Evolutionary conservation across 2,113 vertebrate genomes (phyloP), one percentile per base, ranked within the genome.

Genomic region (Lasiurus cinereus): DNA sequence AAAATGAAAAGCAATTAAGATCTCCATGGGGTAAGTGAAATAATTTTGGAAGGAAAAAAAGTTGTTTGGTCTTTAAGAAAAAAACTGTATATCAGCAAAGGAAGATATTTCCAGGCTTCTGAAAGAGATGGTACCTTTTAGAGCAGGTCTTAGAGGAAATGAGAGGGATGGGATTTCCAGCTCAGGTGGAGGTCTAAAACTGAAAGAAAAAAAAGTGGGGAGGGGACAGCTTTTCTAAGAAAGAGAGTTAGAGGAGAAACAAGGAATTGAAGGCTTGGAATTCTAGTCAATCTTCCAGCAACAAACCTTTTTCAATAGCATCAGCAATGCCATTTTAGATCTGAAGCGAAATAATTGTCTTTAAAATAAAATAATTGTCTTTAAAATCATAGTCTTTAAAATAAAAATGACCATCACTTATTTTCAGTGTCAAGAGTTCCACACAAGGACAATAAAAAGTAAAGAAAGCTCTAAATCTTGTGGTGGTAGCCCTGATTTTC

Each of bases 371-470:
- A n/a, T n/a, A n/a, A n/a, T n/a, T n/a, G n/a, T n/a, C n/a, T n/a
- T n/a, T n/a, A n/a, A 39, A 52, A 4, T 54, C 8, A 22, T 24
- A 88, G 78, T 48, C 33, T 67, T 67, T 92, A 88, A 93, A 74
- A 85, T 88, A 27, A 79, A 85, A 85, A 66, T 59, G 18, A 9
- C 16, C 33, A 80, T 54, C 22, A 48, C 50, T 93, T 79, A 48
- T 79, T 70, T 90, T 84, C 46, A 79, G 90, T 91, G 74, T 78
- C 39, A 77, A 64, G 67, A 88, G 50, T 83, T 21, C 29, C 31
- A 94, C 43, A 94, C 4, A 69, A 76, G 31, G n/a, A 18, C 92
- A 48, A 69, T 54, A 56, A 56, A 62, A 77, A 80, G 43, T 70
- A 19, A 94, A 74, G 54, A 72, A 80, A 91, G 8, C 70, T 52